phyloP scores from a whole-genome alignment of 2,797 vertebrate genomes.

The Anas acuta region DNA sequence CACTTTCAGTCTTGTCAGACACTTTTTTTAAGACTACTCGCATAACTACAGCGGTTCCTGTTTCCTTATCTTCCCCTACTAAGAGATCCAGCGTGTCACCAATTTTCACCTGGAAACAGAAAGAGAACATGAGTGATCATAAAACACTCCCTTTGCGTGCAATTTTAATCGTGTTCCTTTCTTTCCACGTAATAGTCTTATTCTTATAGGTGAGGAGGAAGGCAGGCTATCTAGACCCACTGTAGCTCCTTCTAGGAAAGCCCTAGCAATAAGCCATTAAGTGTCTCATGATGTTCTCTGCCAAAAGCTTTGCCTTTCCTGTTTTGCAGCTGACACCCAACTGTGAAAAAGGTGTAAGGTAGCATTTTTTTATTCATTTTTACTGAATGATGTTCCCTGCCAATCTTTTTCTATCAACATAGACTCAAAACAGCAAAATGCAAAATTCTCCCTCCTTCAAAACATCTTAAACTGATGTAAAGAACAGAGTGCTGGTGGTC shows the following conservation, averaged over 20 bases:
- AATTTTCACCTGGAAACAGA: conserved; percentile 86
- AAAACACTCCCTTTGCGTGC: neutral
- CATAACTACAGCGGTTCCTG: conserved; percentile 86
- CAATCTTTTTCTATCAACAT: neutral
- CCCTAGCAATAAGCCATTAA: neutral
- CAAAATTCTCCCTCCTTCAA: neutral
- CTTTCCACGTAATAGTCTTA: neutral
- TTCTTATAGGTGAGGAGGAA: neutral
- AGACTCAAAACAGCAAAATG: neutral
- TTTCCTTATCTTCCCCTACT: conserved; percentile 84
- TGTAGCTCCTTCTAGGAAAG: neutral
- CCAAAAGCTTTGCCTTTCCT: neutral
- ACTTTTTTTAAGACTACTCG: conserved; percentile 85
- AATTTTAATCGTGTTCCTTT: neutral
- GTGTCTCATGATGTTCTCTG: neutral
- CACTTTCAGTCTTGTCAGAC: conserved; percentile 77
- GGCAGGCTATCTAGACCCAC: too few species aligned
- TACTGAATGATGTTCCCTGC: neutral
- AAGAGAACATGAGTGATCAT: neutral
- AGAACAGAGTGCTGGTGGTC: neutral
- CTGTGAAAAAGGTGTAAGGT: neutral
- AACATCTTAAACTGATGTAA: neutral
- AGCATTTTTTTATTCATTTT: neutral
- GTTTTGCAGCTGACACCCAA: neutral
- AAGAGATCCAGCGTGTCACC: conserved; percentile 92